Evolutionary conservation across 2,113 vertebrate genomes (phyloP).

Genomic region (Stegostoma tigrinum): DNA sequence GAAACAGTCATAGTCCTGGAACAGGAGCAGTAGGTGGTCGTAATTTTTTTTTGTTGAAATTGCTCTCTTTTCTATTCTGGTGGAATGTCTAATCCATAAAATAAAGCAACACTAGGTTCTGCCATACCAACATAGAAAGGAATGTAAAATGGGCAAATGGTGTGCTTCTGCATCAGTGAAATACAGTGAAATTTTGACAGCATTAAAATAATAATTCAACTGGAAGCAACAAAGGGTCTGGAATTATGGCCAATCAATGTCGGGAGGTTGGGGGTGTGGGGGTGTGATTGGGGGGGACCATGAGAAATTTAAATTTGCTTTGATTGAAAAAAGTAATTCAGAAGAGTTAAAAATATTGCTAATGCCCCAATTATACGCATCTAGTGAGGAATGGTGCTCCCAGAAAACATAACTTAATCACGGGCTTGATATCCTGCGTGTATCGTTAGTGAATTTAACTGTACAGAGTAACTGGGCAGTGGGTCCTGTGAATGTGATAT

Average conservation of each 20-base stretch:
- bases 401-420: neutral
- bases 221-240: neutral
- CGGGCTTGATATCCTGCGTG: neutral
- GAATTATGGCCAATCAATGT: neutral
- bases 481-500: neutral
- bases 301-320: neutral
- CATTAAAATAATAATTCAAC: neutral
- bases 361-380: neutral
- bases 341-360: neutral
- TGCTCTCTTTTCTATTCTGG: neutral
- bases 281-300: no score
- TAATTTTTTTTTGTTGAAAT: neutral
- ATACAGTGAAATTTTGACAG: neutral
- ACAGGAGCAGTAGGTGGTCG: neutral
- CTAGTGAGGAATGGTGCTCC: neutral
- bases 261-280: rapidly evolving
- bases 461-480: neutral
- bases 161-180: neutral
- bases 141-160: neutral
- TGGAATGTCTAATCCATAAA: neutral
- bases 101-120: neutral
- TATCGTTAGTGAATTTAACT: neutral
- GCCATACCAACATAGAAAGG: neutral
- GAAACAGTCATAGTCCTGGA: neutral
- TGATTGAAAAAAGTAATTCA: neutral